Conservation (phyloP, 2,113 vertebrate genomes). For the Takifugu bimaculatus region DNA sequence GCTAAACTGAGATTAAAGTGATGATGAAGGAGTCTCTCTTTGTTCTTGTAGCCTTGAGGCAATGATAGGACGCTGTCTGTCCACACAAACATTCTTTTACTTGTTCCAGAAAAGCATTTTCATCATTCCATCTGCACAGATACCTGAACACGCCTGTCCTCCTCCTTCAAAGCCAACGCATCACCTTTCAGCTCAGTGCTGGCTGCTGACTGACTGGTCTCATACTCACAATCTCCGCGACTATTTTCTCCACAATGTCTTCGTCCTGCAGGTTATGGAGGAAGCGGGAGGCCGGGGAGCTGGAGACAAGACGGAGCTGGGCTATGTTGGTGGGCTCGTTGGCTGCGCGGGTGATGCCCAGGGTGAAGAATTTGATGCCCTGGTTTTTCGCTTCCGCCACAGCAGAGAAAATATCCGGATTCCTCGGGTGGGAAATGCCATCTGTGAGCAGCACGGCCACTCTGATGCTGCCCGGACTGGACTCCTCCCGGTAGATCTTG, state of each 20-base stretch:
- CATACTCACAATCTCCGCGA: constrained; percentile 82
- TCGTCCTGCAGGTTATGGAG: constrained; percentile 85
- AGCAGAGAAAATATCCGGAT: constrained; percentile 89
- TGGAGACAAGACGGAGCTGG: constrained; percentile 82
- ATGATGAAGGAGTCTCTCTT: too few species aligned
- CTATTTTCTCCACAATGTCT: constrained; percentile 76
- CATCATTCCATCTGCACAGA: constrained; percentile 34
- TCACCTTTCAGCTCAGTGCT: constrained; percentile 2
- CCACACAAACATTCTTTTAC: constrained; percentile 24
- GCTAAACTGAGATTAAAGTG: too few species aligned
- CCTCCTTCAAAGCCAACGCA: constrained; percentile 28
- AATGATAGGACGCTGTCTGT: too few species aligned
- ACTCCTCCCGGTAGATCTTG: constrained; percentile 82
- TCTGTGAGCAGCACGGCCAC: constrained; percentile 83
- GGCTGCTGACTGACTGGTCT: constrained; percentile 27
- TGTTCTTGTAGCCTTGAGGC: too few species aligned
- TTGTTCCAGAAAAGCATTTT: constrained; percentile 30
- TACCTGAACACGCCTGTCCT: constrained; percentile 41
- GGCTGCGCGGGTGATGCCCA: constrained; percentile 84
- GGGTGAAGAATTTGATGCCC: constrained; percentile 82
- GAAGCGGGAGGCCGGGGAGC: constrained; percentile 77
- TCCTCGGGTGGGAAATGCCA: constrained; percentile 84
- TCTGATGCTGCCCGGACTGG: constrained; percentile 73
- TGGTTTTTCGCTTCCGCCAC: constrained; percentile 86
- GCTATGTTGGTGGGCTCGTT: constrained; percentile 80